Percentiles rank a stretch among this genome's conserved stretches.
These are phyloP conservation scores for Aldabrachelys gigantea DNA, from an alignment of 2,113 vertebrate species.

Conservation along the genomic window DNA sequence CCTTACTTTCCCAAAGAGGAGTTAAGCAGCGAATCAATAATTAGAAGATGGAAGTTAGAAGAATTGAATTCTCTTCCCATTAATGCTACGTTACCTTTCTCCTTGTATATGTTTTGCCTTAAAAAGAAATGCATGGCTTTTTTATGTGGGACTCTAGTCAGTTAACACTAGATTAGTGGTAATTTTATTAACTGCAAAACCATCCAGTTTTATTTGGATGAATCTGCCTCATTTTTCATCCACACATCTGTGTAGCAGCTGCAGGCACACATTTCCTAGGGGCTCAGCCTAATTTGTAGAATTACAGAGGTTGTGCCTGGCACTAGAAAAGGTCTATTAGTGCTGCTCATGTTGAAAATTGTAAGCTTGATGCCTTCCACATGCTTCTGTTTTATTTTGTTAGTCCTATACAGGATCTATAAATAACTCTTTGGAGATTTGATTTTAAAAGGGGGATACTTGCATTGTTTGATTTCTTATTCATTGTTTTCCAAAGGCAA, in stretches of 20 bases:
- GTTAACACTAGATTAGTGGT: slow-evolving; percentile 13
- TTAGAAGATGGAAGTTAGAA: not conserved
- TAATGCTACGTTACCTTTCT: not conserved
- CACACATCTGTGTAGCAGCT: slow-evolving; percentile 80
- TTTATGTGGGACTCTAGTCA: not conserved
- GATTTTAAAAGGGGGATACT: not conserved
- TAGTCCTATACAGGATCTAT: slow-evolving; percentile 24
- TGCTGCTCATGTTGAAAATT: slow-evolving; percentile 75
- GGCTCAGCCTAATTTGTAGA: slow-evolving; percentile 81
- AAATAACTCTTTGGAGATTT: slow-evolving; percentile 73
- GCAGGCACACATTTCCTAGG: slow-evolving; percentile 74
- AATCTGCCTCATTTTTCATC: slow-evolving; percentile 43
- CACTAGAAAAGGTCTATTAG: slow-evolving; percentile 75
- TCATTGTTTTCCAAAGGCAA: not conserved
- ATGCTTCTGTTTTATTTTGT: slow-evolving; percentile 71
- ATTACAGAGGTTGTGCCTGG: slow-evolving; percentile 76
- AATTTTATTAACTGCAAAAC: slow-evolving; percentile 62
- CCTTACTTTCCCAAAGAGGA: not conserved
- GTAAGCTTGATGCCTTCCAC: slow-evolving; percentile 79
- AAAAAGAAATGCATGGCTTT: not conserved
- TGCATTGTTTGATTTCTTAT: slow-evolving; percentile 1
- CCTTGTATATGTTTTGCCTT: not conserved
- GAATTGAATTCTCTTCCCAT: not conserved
- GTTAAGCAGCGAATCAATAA: not conserved
- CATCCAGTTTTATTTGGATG: slow-evolving; percentile 43